Percentiles rank a stretch among this genome's conserved stretches.
Conservation (phyloP, 2,888 invertebrate genomes). For the Uropetala carovei region DNA sequence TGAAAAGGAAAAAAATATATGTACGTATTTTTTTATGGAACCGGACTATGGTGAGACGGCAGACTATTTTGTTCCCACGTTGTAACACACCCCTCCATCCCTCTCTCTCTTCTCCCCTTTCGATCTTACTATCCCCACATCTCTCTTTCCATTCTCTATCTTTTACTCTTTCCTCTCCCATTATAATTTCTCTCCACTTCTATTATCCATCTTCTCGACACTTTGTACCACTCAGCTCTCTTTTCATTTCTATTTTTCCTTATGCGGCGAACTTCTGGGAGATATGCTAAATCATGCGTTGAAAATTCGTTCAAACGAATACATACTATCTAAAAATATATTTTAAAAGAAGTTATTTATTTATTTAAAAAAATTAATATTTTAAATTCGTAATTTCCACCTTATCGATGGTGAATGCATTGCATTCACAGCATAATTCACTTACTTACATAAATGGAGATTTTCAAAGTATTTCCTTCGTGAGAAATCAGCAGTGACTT, state of each 20-base stretch:
- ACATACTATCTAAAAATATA: not conserved
- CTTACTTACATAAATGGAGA: not conserved
- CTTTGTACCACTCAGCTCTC: not conserved
- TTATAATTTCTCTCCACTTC: too few relatives aligned
- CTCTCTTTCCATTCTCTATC: not conserved
- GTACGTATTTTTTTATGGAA: not conserved
- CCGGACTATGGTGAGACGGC: not conserved
- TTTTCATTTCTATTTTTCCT: not conserved
- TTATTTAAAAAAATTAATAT: too few relatives aligned
- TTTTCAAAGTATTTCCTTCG: not conserved
- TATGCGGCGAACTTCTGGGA: not conserved
- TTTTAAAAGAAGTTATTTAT: not conserved
- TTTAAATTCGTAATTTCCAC: too few relatives aligned
- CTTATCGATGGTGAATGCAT: not conserved
- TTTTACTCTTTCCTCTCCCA: too few relatives aligned
- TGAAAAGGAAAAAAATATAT: not conserved
- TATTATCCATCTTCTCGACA: not conserved
- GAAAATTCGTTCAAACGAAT: not conserved
- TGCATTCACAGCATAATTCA: not conserved
- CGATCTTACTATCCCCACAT: not conserved
- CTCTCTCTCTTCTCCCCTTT: not conserved
- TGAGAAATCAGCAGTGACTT: not conserved
- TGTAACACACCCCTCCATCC: too few relatives aligned
- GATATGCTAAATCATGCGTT: not conserved
- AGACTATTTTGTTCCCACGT: not conserved